Evolutionary conservation across 2,888 invertebrate genomes (phyloP).

Genomic region (Orthosia cruda): DNA sequence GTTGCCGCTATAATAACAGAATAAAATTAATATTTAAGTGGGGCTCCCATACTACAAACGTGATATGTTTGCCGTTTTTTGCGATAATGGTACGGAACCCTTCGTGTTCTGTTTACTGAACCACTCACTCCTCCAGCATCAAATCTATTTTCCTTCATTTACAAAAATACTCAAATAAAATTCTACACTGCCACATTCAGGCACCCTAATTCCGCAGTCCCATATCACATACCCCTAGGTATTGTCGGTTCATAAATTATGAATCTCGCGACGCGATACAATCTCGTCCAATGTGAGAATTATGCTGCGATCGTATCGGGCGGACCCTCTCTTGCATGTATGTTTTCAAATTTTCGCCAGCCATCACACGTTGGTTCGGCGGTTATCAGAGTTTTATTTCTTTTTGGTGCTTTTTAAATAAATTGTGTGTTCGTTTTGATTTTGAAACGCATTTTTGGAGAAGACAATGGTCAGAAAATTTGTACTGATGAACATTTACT

Average conservation of each 20-base stretch:
- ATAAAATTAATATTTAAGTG: no score
- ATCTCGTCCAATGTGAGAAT: slow-evolving; percentile 87
- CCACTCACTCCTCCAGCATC: neutral
- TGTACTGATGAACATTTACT: no score
- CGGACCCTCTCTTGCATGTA: slow-evolving; percentile 49
- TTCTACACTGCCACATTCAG: slow-evolving; percentile 48
- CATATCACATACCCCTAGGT: slow-evolving; percentile 78
- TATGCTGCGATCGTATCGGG: slow-evolving; percentile 83
- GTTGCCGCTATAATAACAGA: no score
- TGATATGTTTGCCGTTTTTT: no score
- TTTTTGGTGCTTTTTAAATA: slow-evolving; percentile 20
- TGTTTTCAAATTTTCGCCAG: slow-evolving; percentile 77
- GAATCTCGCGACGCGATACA: slow-evolving; percentile 87
- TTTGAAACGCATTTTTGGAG: neutral
- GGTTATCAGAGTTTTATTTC: slow-evolving; percentile 19
- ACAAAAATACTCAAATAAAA: slow-evolving; percentile 1
- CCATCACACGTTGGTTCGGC: slow-evolving; percentile 41
- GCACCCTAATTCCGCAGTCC: slow-evolving; percentile 54
- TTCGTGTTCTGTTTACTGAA: neutral
- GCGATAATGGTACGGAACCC: no score
- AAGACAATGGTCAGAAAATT: neutral
- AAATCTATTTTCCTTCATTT: neutral
- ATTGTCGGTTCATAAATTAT: slow-evolving; percentile 87
- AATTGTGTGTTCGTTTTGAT: slow-evolving; percentile 11
- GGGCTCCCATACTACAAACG: no score